Base-by-base conservation (phyloP, 2,797 vertebrate species). In the Gambusia yucatana region DNA sequence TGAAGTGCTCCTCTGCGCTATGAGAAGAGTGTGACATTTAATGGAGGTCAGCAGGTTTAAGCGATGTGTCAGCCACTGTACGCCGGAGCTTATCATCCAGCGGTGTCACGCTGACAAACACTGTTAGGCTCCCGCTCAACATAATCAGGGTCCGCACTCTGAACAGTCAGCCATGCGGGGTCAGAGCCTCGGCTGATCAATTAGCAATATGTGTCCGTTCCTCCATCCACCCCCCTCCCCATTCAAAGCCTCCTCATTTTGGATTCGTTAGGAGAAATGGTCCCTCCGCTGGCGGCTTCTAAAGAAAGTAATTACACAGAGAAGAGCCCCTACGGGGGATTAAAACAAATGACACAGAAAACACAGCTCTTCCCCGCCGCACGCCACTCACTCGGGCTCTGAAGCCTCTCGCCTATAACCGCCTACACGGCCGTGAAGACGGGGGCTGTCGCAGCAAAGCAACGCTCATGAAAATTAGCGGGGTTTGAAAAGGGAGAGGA, bases 271-370 rank as follows among this genome's bases (percentile, higher is more conserved):
- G 92, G 86, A 92, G 90, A 92, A 94, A 88, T 61, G 22, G 76
- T 82, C 88, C 88, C 90, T 78, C 39, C 67, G 81, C 89, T 87
- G 83, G 9, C 8, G 81, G 87, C 89, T 89, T 91, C 90, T 87
- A 90, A 89, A 91, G 90, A 85, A 92, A 88, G 92, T 94, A 93
- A 96, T 95, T 95, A 94, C 89, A 90, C 87, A n/a, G 84, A 82
- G 88, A 93, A 52, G 87, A 87, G 84, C 90, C 91, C 93, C 89
- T 73, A 78, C 52, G 86, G 92, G 90, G 89, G 85, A 92, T 94
- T 94, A 91, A 92, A 94, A 92, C 92, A 94, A 95, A 94, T 83
- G 90, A 92, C 90, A 92, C 82, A 89, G 87, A 92, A 91, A 92
- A 87, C 87, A 75, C 81, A 76, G 78, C 81, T 79, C 72, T 82